Evolutionary conservation across 2,888 invertebrate genomes (phyloP).

Genomic region (Xestia xanthographa): DNA sequence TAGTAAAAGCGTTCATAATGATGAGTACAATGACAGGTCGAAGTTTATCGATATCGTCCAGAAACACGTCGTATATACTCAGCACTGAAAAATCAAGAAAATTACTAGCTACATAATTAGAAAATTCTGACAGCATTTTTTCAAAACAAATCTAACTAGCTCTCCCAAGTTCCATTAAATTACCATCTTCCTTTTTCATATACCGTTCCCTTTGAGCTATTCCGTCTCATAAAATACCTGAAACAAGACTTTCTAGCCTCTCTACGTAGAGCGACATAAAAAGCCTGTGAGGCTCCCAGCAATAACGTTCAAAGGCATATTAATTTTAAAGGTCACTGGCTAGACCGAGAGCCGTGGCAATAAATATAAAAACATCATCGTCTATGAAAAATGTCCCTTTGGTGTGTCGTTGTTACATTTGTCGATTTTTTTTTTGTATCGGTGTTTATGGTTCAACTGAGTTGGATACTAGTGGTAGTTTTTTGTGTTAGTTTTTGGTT

Average conservation of each 20-base stretch:
- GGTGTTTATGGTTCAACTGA: conserved; percentile 18
- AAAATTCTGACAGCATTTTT: background rate
- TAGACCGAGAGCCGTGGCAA: conserved; percentile 58
- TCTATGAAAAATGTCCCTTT: conserved; percentile 50
- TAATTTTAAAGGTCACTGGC: conserved; percentile 66
- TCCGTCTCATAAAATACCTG: conserved; percentile 36
- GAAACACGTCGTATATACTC: too few relatives aligned
- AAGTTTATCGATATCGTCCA: too few relatives aligned
- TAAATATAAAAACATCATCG: conserved; percentile 54
- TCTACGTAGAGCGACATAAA: conserved; percentile 34
- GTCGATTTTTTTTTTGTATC: conserved; percentile 32
- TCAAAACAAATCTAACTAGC: conserved; percentile 4
- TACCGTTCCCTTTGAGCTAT: conserved; percentile 35
- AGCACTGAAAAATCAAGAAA: background rate
- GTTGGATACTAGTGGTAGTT: conserved; percentile 11
- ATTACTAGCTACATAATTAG: background rate
- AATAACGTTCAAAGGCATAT: conserved; percentile 72
- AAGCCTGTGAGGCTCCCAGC: conserved; percentile 48
- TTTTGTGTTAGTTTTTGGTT: background rate
- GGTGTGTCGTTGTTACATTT: conserved; percentile 36
- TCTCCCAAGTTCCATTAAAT: conserved; percentile 29
- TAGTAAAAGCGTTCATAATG: too few relatives aligned
- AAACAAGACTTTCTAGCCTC: conserved; percentile 37
- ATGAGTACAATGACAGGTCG: too few relatives aligned
- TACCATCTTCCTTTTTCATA: conserved; percentile 35